phyloP scores from a whole-genome alignment of 2,113 vertebrate species.

The Thryonomys swinderianus region DNA sequence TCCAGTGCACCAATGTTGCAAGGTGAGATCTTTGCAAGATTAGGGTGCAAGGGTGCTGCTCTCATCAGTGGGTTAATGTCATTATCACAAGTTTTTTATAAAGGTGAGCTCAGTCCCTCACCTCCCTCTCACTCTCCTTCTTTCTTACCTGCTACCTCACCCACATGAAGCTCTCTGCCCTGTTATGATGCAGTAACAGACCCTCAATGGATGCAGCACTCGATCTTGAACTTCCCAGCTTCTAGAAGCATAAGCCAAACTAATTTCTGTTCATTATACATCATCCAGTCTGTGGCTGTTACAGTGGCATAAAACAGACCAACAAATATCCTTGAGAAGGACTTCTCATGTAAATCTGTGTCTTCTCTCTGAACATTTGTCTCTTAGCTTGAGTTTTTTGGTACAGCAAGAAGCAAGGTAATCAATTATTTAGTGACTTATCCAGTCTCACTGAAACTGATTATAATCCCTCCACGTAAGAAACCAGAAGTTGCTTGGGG shows the following conservation, averaged over 20 bases:
- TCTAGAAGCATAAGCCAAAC: not conserved
- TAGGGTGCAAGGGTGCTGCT: not conserved
- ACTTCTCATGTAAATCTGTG: not conserved
- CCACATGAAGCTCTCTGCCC: not conserved
- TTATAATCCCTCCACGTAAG: not conserved
- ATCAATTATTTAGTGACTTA: not conserved
- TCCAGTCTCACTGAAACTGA: not conserved
- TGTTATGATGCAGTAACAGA: not conserved
- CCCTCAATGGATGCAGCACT: not conserved
- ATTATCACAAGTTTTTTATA: not conserved
- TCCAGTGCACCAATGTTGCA: not conserved
- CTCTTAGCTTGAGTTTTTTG: not conserved
- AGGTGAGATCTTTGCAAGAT: not conserved
- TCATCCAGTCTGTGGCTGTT: not conserved
- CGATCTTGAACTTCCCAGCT: not conserved
- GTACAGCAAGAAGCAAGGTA: conserved; percentile 9
- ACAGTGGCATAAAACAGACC: not conserved
- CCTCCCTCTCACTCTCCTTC: not conserved
- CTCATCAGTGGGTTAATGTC: not conserved
- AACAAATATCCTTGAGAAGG: not conserved
- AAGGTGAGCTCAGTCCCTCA: not conserved
- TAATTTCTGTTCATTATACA: not conserved
- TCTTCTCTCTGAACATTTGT: not conserved
- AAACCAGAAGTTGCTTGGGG: not conserved
- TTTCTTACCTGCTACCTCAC: not conserved